Conservation (phyloP, 2,113 vertebrate genomes). For the Balaeniceps rex region DNA sequence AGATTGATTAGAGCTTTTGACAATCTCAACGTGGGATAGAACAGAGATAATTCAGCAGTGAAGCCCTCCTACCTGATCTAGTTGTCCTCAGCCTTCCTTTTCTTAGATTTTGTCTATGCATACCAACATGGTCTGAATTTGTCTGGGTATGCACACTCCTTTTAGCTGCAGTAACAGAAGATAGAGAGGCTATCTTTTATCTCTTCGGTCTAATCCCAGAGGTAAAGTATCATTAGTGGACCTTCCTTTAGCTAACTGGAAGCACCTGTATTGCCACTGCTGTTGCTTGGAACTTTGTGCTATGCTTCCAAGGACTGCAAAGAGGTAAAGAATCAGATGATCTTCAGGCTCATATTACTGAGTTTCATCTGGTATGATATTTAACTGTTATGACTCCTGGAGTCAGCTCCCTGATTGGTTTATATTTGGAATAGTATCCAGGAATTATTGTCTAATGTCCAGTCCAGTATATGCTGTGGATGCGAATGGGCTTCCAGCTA, state of each 20-base stretch:
- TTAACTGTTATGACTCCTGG: background rate
- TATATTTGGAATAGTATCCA: background rate
- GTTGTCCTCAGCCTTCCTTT: background rate
- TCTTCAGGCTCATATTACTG: background rate
- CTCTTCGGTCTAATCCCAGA: background rate
- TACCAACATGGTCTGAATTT: background rate
- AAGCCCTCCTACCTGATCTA: background rate
- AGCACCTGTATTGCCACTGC: background rate
- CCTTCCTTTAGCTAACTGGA: background rate
- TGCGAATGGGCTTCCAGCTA: background rate
- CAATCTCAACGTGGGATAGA: background rate
- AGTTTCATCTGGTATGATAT: background rate
- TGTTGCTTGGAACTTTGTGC: background rate
- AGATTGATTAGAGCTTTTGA: background rate
- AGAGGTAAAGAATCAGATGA: slow-evolving; percentile 43
- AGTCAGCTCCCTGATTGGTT: background rate
- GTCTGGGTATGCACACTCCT: background rate
- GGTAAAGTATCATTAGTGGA: background rate
- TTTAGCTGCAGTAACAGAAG: background rate
- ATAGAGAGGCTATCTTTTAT: background rate
- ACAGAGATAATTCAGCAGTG: background rate
- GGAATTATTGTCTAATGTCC: background rate
- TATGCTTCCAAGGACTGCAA: background rate
- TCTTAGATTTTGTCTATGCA: background rate
- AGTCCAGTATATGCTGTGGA: background rate